Evolutionary conservation across 2,888 invertebrate genomes (phyloP).

Genomic region (Tenthredo livida): DNA sequence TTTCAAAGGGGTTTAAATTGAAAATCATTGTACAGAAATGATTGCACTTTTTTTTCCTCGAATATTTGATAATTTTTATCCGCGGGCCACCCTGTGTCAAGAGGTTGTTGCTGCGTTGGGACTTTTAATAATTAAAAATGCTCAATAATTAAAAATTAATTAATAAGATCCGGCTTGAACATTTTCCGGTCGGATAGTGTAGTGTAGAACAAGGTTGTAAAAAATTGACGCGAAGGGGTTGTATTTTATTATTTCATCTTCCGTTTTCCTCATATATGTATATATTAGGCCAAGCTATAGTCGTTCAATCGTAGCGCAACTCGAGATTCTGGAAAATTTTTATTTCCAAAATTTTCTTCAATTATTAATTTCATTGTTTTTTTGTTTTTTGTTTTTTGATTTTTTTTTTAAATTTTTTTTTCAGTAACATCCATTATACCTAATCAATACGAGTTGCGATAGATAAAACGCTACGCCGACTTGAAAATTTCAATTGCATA

Average conservation of each 20-base stretch:
- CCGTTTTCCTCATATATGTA: background rate
- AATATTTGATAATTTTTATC: background rate
- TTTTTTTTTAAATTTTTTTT: background rate
- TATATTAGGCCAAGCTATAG: slow-evolving; percentile 37
- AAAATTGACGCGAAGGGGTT: slow-evolving; percentile 73
- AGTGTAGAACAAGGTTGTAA: slow-evolving; percentile 59
- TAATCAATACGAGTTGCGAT: background rate
- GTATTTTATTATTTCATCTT: slow-evolving; percentile 39
- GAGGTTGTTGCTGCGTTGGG: slow-evolving; percentile 4
- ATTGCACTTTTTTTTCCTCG: background rate
- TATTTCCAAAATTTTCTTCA: background rate
- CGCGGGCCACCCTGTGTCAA: slow-evolving; percentile 1
- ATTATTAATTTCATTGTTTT: background rate
- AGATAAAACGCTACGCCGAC: slow-evolving; percentile 18
- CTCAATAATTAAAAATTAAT: background rate
- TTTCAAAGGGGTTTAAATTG: background rate
- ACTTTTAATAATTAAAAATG: background rate
- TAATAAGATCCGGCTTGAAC: background rate
- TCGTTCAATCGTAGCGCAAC: background rate
- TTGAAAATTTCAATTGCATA: slow-evolving; percentile 16
- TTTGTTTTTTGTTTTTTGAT: no score
- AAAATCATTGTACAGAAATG: background rate
- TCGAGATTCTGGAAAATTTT: background rate
- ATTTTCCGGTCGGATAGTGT: slow-evolving; percentile 64
- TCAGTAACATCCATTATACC: no score